A percentile compares a stretch with the other conserved stretches of the same genome.
Conservation (phyloP, 2,113 vertebrate genomes). For the Ranitomeya variabilis region DNA sequence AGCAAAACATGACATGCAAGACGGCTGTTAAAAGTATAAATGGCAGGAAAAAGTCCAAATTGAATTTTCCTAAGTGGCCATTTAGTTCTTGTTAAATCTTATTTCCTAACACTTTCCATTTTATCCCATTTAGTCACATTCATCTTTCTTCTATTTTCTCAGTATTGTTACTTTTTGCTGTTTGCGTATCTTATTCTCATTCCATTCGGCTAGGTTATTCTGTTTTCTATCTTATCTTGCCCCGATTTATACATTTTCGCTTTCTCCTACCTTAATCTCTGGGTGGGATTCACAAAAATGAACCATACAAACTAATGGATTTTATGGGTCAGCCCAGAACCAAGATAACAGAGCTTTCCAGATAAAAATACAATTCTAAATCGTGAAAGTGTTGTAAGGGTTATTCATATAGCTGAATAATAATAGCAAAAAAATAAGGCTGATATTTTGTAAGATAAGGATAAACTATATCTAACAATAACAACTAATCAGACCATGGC, state of each 20-base stretch:
- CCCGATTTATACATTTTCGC: neutral
- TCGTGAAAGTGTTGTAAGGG: neutral
- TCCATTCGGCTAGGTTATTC: conserved; percentile 17
- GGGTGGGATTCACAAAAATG: neutral
- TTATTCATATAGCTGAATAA: neutral
- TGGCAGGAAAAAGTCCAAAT: neutral
- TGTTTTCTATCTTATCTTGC: conserved; percentile 16
- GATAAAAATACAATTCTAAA: neutral
- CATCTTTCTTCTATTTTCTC: conserved; percentile 8
- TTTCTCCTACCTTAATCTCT: neutral
- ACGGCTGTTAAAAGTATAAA: neutral
- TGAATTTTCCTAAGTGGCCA: conserved; percentile 1
- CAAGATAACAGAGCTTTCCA: neutral
- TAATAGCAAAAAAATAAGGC: neutral
- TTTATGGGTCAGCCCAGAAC: conserved; percentile 8
- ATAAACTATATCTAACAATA: neutral
- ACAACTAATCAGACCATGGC: too few relatives aligned
- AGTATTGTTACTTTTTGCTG: neutral
- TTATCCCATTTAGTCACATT: conserved; percentile 2
- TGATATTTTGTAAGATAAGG: neutral
- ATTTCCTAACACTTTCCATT: conserved; percentile 14
- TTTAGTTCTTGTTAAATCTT: neutral
- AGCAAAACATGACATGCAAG: neutral
- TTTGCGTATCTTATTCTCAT: neutral
- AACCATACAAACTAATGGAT: conserved; percentile 16